A percentile compares a stretch with the other conserved stretches of the same genome.
These are phyloP conservation scores for Ochropleura plecta DNA, from an alignment of 2,888 invertebrate genomes.

Conservation along the genomic window DNA sequence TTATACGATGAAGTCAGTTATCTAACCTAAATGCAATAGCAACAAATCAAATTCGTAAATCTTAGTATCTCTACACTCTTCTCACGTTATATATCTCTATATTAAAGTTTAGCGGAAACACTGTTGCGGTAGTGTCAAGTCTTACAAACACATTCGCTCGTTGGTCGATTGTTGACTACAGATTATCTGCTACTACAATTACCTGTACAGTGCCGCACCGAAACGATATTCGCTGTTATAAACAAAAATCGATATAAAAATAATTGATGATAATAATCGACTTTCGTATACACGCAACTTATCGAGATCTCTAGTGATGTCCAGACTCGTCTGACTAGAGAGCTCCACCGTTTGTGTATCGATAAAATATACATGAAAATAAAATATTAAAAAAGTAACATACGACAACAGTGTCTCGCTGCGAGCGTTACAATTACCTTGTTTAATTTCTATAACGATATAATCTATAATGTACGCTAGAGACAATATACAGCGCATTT, in stretches of 20 bases:
- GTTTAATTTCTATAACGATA: slow-evolving; percentile 79
- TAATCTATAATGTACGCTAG: slow-evolving; percentile 80
- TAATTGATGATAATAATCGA: slow-evolving; percentile 61
- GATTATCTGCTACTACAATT: slow-evolving; percentile 52
- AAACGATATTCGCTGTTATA: slow-evolving; percentile 52
- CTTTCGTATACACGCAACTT: slow-evolving; percentile 46
- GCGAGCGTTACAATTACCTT: slow-evolving; percentile 69
- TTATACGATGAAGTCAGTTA: slow-evolving; percentile 20
- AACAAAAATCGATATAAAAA: slow-evolving; percentile 66
- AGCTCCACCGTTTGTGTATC: slow-evolving; percentile 46
- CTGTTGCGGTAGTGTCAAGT: slow-evolving; percentile 71
- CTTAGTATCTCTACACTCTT: slow-evolving; percentile 74
- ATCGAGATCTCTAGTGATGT: slow-evolving; percentile 40
- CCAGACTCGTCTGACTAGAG: slow-evolving; percentile 19
- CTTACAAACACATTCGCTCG: slow-evolving; percentile 57
- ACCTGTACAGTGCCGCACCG: slow-evolving; percentile 59
- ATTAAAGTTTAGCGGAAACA: slow-evolving; percentile 74
- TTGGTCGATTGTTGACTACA: slow-evolving; percentile 58
- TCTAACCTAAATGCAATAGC: slow-evolving; percentile 71
- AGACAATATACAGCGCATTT: slow-evolving; percentile 81
- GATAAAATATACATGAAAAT: slow-evolving; percentile 60
- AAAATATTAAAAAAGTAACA: slow-evolving; percentile 57
- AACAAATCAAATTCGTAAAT: slow-evolving; percentile 66
- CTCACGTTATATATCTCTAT: slow-evolving; percentile 73
- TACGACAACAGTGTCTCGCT: slow-evolving; percentile 76